Percentiles rank a stretch among this genome's conserved stretches.
Conservation (phyloP, 2,888 invertebrate genomes). For the Leptinotarsa peninsularis region DNA sequence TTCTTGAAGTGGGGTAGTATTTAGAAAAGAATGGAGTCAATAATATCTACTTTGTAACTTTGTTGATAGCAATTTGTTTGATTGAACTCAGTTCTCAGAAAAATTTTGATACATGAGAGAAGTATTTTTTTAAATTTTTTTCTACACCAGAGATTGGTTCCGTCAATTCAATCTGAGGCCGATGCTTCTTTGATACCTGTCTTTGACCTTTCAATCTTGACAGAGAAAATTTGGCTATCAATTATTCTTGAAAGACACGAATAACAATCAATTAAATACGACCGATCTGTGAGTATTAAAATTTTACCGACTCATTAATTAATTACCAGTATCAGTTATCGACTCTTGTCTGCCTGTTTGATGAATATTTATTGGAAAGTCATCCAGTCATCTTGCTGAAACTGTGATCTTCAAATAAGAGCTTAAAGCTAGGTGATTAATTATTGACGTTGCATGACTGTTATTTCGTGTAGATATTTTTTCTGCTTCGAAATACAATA, state of each 20-base stretch:
- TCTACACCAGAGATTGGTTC: no score
- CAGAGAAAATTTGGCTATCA: constrained; percentile 26
- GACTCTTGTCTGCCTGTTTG: constrained; percentile 42
- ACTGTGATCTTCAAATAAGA: constrained; percentile 51
- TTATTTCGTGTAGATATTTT: constrained; percentile 20
- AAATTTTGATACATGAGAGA: no score
- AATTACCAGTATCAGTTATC: constrained; percentile 55
- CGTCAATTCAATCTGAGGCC: no score
- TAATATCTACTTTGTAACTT: no score
- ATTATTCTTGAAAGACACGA: constrained; percentile 36
- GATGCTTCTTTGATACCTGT: neutral
- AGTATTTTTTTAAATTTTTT: no score
- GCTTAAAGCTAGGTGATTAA: constrained; percentile 49
- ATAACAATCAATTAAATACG: constrained; percentile 43
- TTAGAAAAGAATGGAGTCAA: no score
- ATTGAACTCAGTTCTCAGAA: no score
- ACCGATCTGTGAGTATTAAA: constrained; percentile 35
- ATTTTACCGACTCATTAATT: constrained; percentile 54
- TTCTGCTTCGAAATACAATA: constrained; percentile 20
- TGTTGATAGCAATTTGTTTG: no score
- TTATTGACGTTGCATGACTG: constrained; percentile 42
- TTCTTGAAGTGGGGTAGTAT: no score
- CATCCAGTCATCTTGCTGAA: constrained; percentile 45
- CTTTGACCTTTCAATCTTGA: constrained; percentile 33
- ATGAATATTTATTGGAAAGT: constrained; percentile 48